Conservation (phyloP, 2,797 vertebrate genomes). For the Acrossocheilus wenchowensis region DNA sequence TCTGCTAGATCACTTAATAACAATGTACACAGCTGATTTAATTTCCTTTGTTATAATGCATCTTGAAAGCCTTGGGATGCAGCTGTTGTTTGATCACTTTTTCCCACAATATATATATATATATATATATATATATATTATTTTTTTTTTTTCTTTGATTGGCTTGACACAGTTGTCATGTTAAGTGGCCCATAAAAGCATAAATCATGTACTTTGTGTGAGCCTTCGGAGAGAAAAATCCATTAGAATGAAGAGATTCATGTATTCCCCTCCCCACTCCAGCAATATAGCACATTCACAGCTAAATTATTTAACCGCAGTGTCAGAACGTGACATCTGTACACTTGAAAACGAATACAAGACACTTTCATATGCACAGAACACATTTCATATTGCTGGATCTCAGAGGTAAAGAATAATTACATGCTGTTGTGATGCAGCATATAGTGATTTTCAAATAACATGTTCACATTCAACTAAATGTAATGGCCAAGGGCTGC, state of each 20-base stretch:
- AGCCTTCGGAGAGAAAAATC: slow-evolving; percentile 15
- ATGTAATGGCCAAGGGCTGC: not conserved
- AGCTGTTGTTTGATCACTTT: not conserved
- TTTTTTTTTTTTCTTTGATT: not conserved
- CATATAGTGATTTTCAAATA: not conserved
- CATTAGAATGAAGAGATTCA: slow-evolving; percentile 29
- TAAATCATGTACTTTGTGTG: slow-evolving; percentile 2
- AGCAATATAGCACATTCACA: slow-evolving; percentile 16
- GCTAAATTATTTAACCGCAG: slow-evolving; percentile 29
- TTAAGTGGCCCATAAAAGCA: slow-evolving; percentile 19
- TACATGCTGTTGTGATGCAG: not conserved
- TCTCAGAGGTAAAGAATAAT: slow-evolving; percentile 16
- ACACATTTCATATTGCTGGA: not conserved
- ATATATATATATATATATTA: no score
- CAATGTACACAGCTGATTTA: not conserved
- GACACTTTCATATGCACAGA: not conserved
- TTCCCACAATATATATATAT: no score
- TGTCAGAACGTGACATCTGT: slow-evolving; percentile 11
- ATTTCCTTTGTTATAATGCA: no score
- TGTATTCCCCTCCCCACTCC: slow-evolving; percentile 9
- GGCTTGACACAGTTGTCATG: slow-evolving; percentile 1
- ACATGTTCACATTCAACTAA: not conserved
- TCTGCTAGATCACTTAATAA: not conserved
- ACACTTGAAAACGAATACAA: not conserved
- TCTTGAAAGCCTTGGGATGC: not conserved